Base-by-base conservation (phyloP, 2,113 vertebrate species). In the Triplophysa rosa region DNA sequence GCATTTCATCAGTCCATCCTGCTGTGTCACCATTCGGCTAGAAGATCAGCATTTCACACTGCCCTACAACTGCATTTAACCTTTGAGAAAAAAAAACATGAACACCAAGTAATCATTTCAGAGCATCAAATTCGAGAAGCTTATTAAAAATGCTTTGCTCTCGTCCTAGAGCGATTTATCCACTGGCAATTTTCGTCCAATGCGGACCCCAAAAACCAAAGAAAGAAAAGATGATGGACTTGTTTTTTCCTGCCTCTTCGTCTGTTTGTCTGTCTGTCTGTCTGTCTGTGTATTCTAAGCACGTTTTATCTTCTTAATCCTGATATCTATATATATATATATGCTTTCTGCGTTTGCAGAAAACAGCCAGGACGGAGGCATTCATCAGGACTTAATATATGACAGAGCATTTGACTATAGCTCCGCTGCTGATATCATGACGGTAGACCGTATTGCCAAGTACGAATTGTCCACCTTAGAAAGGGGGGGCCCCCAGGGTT, bases 381-480 rank as follows among this genome's bases (percentile, higher is more conserved):
- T 93, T 83, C 92, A 94, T 89, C 89, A 90, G 16, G 95, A 96
- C 87, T 93, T 94, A 90, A 92, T 93, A 89, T 93, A 92, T 90
- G 95, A 95, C 85, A 94, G 91, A 88, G 90, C 95, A 78, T 94
- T 92, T 83, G 94, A 95, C 89, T 95, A 94, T 89, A 91, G 90
- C 92, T 94, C 87, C 59, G 86, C 92, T 49, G 91, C 91, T 68
- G 95, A 96, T 86, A 93, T 94, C 78, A 86, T 94, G 93, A 92
- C 91, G 78, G 80, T 97, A 93, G 95, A 96, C 87, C 93, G 91
- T 87, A 91, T 94, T 90, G 90, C 93, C 90, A 95, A 93, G 90
- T 95, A 94, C 83, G 95, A 96, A 90, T 92, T 96, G 85, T 92
- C 95, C 24, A 93, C 92, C 68, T 91, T 95, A 92, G 96, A 97